These are phyloP conservation scores for Protobothrops mucrosquamatus DNA, from an alignment of 2,113 vertebrate species.

Conservation along the genomic window DNA sequence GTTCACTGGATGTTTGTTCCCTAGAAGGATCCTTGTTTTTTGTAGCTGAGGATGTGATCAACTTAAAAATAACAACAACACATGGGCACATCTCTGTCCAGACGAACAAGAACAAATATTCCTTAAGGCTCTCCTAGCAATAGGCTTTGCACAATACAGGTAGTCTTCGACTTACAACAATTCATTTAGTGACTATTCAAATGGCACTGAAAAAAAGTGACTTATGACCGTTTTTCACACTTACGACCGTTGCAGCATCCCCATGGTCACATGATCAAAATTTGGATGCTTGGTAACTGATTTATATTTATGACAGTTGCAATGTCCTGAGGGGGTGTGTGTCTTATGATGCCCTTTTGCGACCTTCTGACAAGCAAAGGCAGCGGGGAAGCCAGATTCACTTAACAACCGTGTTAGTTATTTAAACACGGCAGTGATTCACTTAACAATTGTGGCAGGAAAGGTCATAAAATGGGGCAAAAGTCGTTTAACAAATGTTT, in stretches of 20 bases:
- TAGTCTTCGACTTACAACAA: background rate
- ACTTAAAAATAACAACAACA: background rate
- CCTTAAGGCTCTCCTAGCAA: background rate
- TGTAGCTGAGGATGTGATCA: background rate
- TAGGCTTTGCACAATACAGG: background rate
- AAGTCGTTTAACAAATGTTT: background rate
- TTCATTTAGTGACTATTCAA: background rate
- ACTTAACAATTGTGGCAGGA: background rate
- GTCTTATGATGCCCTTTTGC: background rate
- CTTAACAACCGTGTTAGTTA: background rate
- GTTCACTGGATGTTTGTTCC: background rate
- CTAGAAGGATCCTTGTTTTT: background rate
- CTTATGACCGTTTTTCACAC: background rate
- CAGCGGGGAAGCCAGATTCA: background rate
- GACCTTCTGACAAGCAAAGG: background rate
- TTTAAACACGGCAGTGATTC: background rate
- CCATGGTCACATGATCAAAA: background rate
- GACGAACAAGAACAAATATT: background rate
- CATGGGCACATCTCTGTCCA: fast-evolving
- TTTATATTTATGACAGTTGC: background rate
- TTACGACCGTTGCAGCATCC: background rate
- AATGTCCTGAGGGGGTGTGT: background rate
- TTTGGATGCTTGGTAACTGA: background rate
- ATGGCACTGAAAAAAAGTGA: background rate
- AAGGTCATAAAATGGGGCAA: background rate